Percentiles rank a stretch among this genome's conserved stretches.
These are phyloP conservation scores for Glossophaga mutica DNA, from an alignment of 2,797 vertebrate genomes.

Conservation along the genomic window DNA sequence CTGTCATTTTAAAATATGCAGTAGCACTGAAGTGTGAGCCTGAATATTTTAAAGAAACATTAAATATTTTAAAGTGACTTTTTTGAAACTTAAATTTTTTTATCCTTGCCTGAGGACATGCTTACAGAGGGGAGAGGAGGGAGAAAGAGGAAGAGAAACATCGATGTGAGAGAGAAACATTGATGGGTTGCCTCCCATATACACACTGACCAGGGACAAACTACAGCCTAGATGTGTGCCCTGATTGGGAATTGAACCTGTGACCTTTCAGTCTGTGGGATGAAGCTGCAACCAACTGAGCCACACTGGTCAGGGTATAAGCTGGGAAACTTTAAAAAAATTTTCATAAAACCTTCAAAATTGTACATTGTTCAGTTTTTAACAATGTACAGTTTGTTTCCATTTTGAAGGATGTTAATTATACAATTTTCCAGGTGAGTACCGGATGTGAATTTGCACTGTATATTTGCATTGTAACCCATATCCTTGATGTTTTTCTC, in stretches of 20 bases:
- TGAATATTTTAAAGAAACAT: slow-evolving; percentile 78
- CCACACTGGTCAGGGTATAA: neutral
- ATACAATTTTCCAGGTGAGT: neutral
- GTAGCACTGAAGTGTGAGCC: slow-evolving; percentile 68
- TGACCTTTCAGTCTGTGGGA: neutral
- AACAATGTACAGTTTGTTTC: slow-evolving; percentile 4
- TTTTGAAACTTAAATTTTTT: slow-evolving; percentile 45
- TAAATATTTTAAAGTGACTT: slow-evolving; percentile 76
- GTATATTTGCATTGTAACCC: neutral
- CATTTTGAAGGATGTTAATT: slow-evolving; percentile 21
- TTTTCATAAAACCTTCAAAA: slow-evolving; percentile 35
- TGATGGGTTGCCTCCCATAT: neutral
- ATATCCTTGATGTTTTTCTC: neutral
- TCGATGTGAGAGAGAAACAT: neutral
- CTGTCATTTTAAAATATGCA: slow-evolving; percentile 76
- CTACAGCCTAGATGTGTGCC: neutral
- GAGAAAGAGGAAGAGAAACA: neutral
- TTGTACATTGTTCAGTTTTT: slow-evolving; percentile 17
- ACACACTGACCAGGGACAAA: neutral
- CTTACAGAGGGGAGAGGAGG: neutral
- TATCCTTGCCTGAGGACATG: neutral
- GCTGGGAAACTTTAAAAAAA: slow-evolving; percentile 62
- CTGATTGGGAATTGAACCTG: neutral
- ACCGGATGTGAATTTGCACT: neutral
- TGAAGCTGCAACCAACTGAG: neutral